Base-by-base conservation (phyloP, 1,140 invertebrate genomes). In the Brachionus sp. region DNA sequence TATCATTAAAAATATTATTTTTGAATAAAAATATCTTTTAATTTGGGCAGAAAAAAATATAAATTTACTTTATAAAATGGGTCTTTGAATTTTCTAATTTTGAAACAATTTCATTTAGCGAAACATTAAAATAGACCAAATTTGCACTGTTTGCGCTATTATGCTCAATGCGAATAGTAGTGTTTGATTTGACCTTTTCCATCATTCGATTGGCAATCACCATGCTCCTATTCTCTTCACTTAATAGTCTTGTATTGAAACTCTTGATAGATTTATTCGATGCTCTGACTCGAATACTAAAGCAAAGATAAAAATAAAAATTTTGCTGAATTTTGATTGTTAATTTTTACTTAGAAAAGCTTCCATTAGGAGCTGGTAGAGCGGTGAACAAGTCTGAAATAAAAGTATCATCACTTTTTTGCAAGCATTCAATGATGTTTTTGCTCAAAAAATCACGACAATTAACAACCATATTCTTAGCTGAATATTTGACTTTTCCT, bases 381-480 rank as follows among this genome's bases (percentile, higher is more conserved):
- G 37, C 35, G 12, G n/a, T 62, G 16, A 80, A 80, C 1, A 80
- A 42, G 13, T 80, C 77, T 5, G 77, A 57, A 42, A 80, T 66
- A n/a, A 80, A 80, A 29, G 10, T 25, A 37, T 80, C 77, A 66
- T 80, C 80, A 53, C 80, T 82, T 19, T 82, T 82, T 82, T 82
- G 37, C 2, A 82, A 29, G 37, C 80, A 82, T 33, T 82, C 80
- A 53, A 82, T 66, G 12, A 82, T 50, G 12, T 82, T 82, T 16
- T 44, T 68, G 35, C 39, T 46, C 35, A 82, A 66, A 70, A 62
- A 50, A 46, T 82, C 80, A 19, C 23, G 33, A 42, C 57, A 42
- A 23, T 68, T 82, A 7, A n/a, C 9, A 1, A 82, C 9, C 57
- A 82, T 66, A n/a, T 29, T 19, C 23, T 53, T 50, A 19, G 62